Evolutionary conservation across 2,888 invertebrate species (phyloP), one percentile per base, ranked within the genome.

Genomic region (Cephalotes varians): DNA sequence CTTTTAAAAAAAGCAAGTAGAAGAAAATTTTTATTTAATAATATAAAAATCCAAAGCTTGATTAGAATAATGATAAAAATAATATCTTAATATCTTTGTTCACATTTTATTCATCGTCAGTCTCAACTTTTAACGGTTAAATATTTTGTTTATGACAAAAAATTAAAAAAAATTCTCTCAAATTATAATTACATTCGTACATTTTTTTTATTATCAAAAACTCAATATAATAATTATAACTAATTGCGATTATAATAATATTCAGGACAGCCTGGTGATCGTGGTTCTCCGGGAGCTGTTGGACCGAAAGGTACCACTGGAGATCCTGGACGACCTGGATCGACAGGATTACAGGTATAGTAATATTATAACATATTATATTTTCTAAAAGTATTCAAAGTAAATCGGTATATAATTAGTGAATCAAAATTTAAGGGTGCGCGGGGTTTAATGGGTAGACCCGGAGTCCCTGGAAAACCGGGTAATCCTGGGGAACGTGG

Each of bases 401-500:
- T 34, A 73, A 34, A 12, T 12, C 28, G 12, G 31, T 18, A 3
- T 60, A 60, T 76, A 62, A 51, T 18, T 49, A n/a, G 44, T 31
- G 10, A n/a, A 58, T 56, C 49, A 54, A 51, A 25, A 65, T 77
- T 82, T 25, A 95, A 96, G 95, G 97, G 96, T 28, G 91, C 96
- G 28, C 94, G 96, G 88, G 97, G 97, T 37, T 93, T 95, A 49
- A 95, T 96, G 25, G 98, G 98, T 44, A 95, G 97, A 85, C 95
- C 97, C 18, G 98, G 98, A 34, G 95, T 96, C 7, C 94, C 96
- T 10, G 97, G 97, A 0, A 97, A 97, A 94, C 94, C 96, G 10
- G 97, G 97, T 5, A 96, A 96, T 77, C 95, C 96, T 60, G 97
- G 97, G 34, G 97, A 97, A 92, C 95, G 97, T 84, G 97, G 97